Evolutionary conservation across 2,888 invertebrate genomes (phyloP).

Genomic region (Microdon myrmicae): DNA sequence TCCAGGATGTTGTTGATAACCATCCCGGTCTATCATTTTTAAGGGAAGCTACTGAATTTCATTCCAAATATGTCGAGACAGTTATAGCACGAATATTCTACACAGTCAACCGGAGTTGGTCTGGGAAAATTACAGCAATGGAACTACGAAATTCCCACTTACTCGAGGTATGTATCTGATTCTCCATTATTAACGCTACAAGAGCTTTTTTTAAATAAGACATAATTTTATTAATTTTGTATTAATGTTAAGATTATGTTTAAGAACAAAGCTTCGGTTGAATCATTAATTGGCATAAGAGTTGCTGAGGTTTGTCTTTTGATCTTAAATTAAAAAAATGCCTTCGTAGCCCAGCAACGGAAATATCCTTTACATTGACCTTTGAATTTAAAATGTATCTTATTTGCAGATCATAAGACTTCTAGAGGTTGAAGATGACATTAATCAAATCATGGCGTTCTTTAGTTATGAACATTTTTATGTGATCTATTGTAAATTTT

Average conservation of each 20-base stretch:
- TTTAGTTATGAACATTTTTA: slow-evolving; percentile 99
- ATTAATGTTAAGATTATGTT: too few relatives aligned
- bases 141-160: slow-evolving; percentile 93
- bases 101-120: slow-evolving; percentile 97
- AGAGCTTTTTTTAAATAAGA: neutral
- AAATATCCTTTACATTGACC: too few relatives aligned
- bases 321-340: too few relatives aligned
- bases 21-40: slow-evolving; percentile 98
- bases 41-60: slow-evolving; percentile 97
- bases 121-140: slow-evolving; percentile 86
- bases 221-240: neutral
- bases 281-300: too few relatives aligned
- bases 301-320: too few relatives aligned
- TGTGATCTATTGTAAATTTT: slow-evolving; percentile 99
- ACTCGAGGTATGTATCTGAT: slow-evolving; percentile 71
- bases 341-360: neutral
- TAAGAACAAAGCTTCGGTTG: too few relatives aligned
- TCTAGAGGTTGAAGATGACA: slow-evolving; percentile 95
- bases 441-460: slow-evolving; percentile 90
- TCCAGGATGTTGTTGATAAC: slow-evolving; percentile 98
- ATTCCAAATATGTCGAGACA: slow-evolving; percentile 98
- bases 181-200: too few relatives aligned
- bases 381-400: slow-evolving; percentile 1
- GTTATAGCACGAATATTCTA: slow-evolving; percentile 98
- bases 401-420: slow-evolving; percentile 75